Evolutionary conservation across 2,888 invertebrate species (phyloP).

Genomic region (Lutraria lutraria): DNA sequence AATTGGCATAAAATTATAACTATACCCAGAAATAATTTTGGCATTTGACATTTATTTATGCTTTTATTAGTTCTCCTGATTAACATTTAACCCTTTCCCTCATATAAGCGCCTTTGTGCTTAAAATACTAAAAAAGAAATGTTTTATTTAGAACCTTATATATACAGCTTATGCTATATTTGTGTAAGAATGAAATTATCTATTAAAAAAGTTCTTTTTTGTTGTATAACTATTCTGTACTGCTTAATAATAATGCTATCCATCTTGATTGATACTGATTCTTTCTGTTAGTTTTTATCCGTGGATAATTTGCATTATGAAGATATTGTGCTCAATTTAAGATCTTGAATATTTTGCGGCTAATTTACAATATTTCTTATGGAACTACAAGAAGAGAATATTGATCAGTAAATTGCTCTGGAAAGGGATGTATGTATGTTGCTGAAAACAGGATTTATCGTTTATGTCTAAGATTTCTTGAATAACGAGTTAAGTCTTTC

Average conservation of each 20-base stretch:
- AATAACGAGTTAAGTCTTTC: background rate
- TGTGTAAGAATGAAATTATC: background rate
- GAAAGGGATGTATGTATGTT: background rate
- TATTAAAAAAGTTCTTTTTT: background rate
- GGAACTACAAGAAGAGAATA: background rate
- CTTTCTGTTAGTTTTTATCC: background rate
- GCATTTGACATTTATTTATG: too few relatives aligned
- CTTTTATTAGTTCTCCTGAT: too few relatives aligned
- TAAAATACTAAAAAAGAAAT: background rate
- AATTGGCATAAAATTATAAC: too few relatives aligned
- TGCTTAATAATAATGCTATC: background rate
- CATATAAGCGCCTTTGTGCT: background rate
- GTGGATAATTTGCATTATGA: background rate
- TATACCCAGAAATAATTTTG: too few relatives aligned
- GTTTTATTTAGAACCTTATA: background rate
- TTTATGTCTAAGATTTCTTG: slow-evolving; percentile 4
- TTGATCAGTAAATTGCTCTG: background rate
- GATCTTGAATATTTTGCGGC: slow-evolving; percentile 8
- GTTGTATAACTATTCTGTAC: too few relatives aligned
- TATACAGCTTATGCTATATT: background rate
- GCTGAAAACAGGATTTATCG: background rate
- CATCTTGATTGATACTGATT: background rate
- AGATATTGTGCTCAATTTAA: background rate
- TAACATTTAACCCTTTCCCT: too few relatives aligned
- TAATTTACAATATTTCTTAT: background rate